Evolutionary conservation across 2,888 invertebrate species (phyloP), one percentile per base, ranked within the genome.

Genomic region (Stenchaetothrips biformis): DNA sequence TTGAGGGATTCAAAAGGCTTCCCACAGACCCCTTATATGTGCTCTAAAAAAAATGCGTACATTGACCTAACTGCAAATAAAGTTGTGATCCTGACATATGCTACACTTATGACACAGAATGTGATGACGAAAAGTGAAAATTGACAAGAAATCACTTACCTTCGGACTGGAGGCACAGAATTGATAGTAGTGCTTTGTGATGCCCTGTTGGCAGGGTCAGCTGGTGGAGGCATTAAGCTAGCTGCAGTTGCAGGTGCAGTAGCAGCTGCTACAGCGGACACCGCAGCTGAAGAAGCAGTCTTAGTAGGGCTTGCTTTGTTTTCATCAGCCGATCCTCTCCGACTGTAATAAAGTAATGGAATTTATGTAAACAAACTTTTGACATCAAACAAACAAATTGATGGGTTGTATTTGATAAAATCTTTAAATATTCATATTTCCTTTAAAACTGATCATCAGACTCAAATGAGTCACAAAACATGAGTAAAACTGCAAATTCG

Each of bases 81-180:
- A 74, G 11, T 37, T 74, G 11, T 9, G n/a, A 74, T 7, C 2
- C 7, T 25, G 7, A 11, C 2, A 7, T 11, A 25, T 74, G 67
- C 67, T 74, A 74, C 67, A 74, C 37, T 37, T 37, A 37, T 21
- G 11, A 25, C 67, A 74, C 67, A 74, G 53, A 53, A 13, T 18
- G 53, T 18, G 8, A 13, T 53, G 53, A 53, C 13, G 2, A 8
- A 25, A 74, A 25, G 25, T 11, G 8, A 25, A 74, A 25, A 11
- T 11, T 1, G 11, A 7, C 2, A 83, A 82, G 81, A 83, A 84
- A 82, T 18, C 77, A 84, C 84, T 83, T 83, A 89, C 90, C 90
- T 89, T 87, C 90, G 86, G 83, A 89, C 87, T 27, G 86, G 86
- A 81, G 84, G 84, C 16, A 48, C 8, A 18, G 49, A 80, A 82